A percentile compares a stretch with the other conserved stretches of the same genome.
These are phyloP conservation scores for Fukomys damarensis DNA, from an alignment of 2,113 vertebrate genomes.

Conservation along the genomic window DNA sequence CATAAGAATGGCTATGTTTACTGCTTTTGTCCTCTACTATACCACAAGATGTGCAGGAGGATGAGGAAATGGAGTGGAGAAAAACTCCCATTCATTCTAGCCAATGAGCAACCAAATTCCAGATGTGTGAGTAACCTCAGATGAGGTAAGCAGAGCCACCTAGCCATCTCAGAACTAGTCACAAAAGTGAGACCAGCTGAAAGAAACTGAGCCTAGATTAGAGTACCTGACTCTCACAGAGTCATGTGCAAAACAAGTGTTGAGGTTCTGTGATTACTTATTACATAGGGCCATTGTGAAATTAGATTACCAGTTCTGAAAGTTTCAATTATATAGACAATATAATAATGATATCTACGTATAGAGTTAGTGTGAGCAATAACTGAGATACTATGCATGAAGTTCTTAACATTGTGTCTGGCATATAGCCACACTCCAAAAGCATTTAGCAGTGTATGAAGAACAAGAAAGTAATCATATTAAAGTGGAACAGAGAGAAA, in stretches of 20 bases:
- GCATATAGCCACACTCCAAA: neutral
- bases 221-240: neutral
- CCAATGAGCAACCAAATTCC: neutral
- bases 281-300: neutral
- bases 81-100: neutral
- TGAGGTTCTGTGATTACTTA: neutral
- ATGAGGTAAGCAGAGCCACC: neutral
- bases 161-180: neutral
- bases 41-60: no score
- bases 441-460: neutral
- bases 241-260: neutral
- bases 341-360: neutral
- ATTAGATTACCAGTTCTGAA: neutral
- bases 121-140: neutral
- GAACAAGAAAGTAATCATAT: neutral
- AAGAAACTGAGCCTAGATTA: neutral
- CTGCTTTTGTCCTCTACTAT: neutral
- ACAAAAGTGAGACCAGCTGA: neutral
- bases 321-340: neutral
- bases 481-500: neutral
- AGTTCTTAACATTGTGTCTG: neutral
- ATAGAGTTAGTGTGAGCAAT: neutral
- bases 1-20: neutral
- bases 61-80: neutral
- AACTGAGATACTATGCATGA: neutral